Percentiles rank a stretch among this genome's conserved stretches.
Conservation (phyloP, 1,140 invertebrate genomes). For the Macrobrachium nipponense region DNA sequence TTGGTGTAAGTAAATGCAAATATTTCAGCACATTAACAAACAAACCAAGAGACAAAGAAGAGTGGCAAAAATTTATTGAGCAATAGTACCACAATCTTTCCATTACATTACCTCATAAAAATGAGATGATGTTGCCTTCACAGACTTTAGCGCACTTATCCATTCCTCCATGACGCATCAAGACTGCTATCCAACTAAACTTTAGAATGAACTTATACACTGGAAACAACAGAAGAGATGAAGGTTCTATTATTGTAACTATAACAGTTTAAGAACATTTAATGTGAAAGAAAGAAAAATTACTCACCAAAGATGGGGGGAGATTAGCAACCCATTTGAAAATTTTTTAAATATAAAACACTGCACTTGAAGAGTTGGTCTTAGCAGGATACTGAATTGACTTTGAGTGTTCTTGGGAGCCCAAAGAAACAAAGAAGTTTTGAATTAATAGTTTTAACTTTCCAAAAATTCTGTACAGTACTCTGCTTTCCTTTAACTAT, state of each 20-base stretch:
- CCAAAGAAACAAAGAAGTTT: no score
- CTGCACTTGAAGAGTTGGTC: no score
- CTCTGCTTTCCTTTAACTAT: no score
- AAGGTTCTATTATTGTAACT: not conserved
- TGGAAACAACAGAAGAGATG: constrained; percentile 69
- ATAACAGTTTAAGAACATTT: not conserved
- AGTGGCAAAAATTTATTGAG: not conserved
- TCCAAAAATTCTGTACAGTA: no score
- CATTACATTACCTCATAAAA: constrained; percentile 72
- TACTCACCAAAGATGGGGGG: not conserved
- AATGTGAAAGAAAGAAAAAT: constrained; percentile 9
- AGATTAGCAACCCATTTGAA: no score
- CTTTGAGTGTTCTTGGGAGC: no score
- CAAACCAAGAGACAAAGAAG: constrained; percentile 13
- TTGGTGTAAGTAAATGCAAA: not conserved
- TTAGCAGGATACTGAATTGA: no score
- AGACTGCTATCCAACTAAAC: constrained; percentile 83
- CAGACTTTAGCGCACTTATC: constrained; percentile 81
- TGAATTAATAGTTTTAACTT: no score
- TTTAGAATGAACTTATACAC: constrained; percentile 88
- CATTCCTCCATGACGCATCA: constrained; percentile 91
- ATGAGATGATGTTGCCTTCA: constrained; percentile 77
- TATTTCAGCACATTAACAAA: constrained; percentile 36
- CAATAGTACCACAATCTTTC: no score
- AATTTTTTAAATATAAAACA: no score